Evolutionary conservation across 2,113 vertebrate species (phyloP).

Genomic region (Mormyrus iriodes): DNA sequence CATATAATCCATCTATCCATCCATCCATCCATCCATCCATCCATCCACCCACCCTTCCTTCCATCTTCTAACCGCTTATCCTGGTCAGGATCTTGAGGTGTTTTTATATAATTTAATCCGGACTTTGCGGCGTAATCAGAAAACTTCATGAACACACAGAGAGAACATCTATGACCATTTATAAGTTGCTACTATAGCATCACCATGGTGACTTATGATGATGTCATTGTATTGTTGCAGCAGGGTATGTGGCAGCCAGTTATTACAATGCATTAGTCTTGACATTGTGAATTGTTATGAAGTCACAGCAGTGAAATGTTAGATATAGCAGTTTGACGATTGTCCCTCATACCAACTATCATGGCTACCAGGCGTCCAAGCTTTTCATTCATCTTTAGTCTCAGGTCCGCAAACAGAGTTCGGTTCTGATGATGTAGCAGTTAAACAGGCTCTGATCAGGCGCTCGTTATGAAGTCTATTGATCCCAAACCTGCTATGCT

Average conservation of each 20-base stretch:
- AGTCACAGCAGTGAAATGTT: neutral
- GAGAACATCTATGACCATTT: neutral
- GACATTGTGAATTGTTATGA: neutral
- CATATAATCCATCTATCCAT: neutral
- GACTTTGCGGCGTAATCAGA: neutral
- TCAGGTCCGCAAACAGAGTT: neutral
- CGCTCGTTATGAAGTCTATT: neutral
- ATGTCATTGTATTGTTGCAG: neutral
- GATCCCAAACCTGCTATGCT: neutral
- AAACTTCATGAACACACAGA: neutral
- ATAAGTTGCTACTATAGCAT: neutral
- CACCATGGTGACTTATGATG: neutral
- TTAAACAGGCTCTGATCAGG: neutral
- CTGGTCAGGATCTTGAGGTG: neutral
- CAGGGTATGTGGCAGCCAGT: neutral
- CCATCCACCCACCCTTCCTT: too few species aligned
- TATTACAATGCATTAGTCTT: neutral
- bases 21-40: neutral
- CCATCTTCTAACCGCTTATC: neutral
- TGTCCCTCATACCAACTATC: constrained; percentile 43
- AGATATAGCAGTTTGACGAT: neutral
- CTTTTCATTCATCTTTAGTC: neutral
- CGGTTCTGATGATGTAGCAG: neutral
- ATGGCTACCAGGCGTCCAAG: constrained; percentile 19
- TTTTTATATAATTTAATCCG: neutral